Base-by-base conservation (phyloP, 2,888 invertebrate genomes). In the Anaspis maculata region DNA sequence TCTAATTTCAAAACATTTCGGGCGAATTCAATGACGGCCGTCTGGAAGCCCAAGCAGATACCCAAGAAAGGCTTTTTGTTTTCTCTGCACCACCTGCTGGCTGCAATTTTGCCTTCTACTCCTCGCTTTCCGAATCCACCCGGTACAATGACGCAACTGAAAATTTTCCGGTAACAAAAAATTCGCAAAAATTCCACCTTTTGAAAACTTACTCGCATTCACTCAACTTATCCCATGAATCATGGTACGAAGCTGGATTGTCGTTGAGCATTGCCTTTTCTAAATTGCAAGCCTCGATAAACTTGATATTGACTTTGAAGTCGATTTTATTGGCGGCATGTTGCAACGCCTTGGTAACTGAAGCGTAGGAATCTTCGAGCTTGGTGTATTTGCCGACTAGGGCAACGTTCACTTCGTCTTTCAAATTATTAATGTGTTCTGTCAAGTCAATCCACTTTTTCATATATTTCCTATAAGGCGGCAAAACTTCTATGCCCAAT, bases 81-180 rank as follows among this genome's bases (percentile, higher is more conserved):
- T 52, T 77, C 79, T 22, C 98, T 74, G 39, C 96, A 95, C 90
- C 92, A 97, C 52, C 83, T 76, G 48, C 88, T 87, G 0, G 97
- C 96, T 39, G 80, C 78, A 28, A 98, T 89, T 69, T 92, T 98
- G 0, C 98, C 98, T 62, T 95, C 94, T 56, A 92, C 81, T 3
- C 98, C 98, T 33, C 97, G 76, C 46, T 82, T 80, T 1, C 98
- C 98, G 63, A 99, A 98, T 7, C 98, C 98, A 35, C 98, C 98
- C 2, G 98, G 97, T 1, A 98, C 91, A 46, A 98, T 75, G 0
- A 97, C 80, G 15, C 95, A 96, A 61, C 89, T 90, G 49, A 25
- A 67, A 66, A 34, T 9, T 9, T n/a, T n/a, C n/a, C n/a, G n/a
- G n/a, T n/a, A n/a, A n/a, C n/a, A n/a, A 66, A 34, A 14, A 14